Conservation (phyloP, 1,140 invertebrate genomes). For the Plectrocnemia conspersa region DNA sequence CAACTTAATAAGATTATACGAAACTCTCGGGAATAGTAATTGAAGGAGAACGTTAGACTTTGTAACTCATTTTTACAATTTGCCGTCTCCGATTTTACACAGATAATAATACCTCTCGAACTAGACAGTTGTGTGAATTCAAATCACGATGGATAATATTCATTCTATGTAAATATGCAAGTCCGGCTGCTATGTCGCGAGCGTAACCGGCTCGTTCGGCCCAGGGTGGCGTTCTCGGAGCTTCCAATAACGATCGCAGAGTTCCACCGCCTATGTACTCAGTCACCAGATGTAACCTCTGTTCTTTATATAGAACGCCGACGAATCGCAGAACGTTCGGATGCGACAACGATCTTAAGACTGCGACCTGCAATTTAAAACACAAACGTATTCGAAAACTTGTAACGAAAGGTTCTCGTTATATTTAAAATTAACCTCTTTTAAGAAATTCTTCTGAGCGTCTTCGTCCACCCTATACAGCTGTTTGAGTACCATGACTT, state of each 20-base stretch:
- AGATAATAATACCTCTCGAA: slow-evolving; percentile 72
- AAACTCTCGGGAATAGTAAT: no score
- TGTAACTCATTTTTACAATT: no score
- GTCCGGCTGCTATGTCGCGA: slow-evolving; percentile 86
- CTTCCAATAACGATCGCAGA: slow-evolving; percentile 63
- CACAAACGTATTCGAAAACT: no score
- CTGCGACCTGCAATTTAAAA: slow-evolving; percentile 64
- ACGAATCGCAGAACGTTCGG: slow-evolving; percentile 88
- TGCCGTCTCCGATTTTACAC: background rate
- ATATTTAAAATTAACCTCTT: slow-evolving; percentile 72
- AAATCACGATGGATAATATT: slow-evolving; percentile 94
- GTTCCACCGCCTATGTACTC: slow-evolving; percentile 90
- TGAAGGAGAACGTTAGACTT: no score
- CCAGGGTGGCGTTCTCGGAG: slow-evolving; percentile 70
- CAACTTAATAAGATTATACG: no score
- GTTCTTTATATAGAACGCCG: slow-evolving; percentile 90
- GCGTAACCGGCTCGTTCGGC: slow-evolving; percentile 77
- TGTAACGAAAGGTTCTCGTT: no score
- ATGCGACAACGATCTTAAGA: slow-evolving; percentile 80
- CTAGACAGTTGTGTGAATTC: slow-evolving; percentile 93
- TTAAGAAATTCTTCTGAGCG: slow-evolving; percentile 89
- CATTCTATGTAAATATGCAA: slow-evolving; percentile 90
- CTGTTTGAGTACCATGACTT: slow-evolving; percentile 94
- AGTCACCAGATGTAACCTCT: slow-evolving; percentile 84
- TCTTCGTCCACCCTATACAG: slow-evolving; percentile 90